phyloP scores from a whole-genome alignment of 2,888 invertebrate species.

The Dusona sp. region DNA sequence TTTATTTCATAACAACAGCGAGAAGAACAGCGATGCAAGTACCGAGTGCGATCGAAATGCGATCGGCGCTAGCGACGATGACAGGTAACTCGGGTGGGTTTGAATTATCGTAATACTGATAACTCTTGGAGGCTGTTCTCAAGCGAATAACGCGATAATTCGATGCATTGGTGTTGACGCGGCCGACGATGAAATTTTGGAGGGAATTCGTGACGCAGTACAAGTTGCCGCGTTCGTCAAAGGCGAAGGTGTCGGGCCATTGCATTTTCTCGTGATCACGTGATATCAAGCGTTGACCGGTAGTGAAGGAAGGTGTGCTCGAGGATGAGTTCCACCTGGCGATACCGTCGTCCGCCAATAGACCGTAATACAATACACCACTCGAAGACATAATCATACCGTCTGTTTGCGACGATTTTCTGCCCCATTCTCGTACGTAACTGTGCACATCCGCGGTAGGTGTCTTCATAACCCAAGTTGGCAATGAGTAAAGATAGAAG shows the following conservation, averaged over 20 bases:
- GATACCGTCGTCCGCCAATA: constrained; percentile 89
- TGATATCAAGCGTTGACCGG: constrained; percentile 88
- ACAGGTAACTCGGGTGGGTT: constrained; percentile 76
- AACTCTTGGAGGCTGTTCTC: constrained; percentile 88
- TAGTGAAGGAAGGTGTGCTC: constrained; percentile 85
- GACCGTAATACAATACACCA: constrained; percentile 89
- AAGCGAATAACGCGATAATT: constrained; percentile 88
- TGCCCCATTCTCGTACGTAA: constrained; percentile 87
- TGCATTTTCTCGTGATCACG: constrained; percentile 89
- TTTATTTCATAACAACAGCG: constrained; percentile 55
- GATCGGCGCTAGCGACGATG: constrained; percentile 74
- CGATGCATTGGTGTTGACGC: constrained; percentile 86
- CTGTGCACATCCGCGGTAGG: constrained; percentile 83
- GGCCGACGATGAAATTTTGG: constrained; percentile 88
- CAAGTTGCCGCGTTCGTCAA: constrained; percentile 88
- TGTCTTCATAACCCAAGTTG: constrained; percentile 87
- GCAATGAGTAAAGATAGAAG: constrained; percentile 88
- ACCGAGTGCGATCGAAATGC: constrained; percentile 68
- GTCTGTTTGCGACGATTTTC: constrained; percentile 89
- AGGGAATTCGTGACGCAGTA: constrained; percentile 90
- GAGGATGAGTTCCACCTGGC: constrained; percentile 89
- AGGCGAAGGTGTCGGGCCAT: constrained; percentile 90
- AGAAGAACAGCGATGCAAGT: constrained; percentile 70
- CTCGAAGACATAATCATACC: constrained; percentile 91
- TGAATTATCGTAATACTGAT: constrained; percentile 85